phyloP scores from a whole-genome alignment of 2,888 invertebrate genomes.

The Poecilus cupreus region DNA sequence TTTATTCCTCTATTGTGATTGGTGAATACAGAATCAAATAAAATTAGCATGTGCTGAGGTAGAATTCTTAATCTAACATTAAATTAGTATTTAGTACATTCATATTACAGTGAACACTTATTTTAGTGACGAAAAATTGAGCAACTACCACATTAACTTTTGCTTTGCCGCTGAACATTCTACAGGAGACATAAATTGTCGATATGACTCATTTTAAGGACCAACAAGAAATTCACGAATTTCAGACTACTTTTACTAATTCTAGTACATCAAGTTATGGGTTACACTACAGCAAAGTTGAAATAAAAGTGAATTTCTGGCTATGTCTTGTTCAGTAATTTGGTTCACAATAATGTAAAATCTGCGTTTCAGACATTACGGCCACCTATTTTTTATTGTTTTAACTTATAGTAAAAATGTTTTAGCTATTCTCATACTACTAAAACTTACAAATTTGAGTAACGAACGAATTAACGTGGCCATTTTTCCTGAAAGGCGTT shows the following conservation, averaged over 20 bases:
- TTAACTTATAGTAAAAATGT: no score
- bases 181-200: constrained; percentile 18
- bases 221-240: constrained; percentile 37
- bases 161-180: background rate
- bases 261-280: background rate
- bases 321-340: background rate
- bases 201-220: constrained; percentile 27
- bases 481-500: background rate
- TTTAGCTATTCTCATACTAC: no score
- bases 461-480: no score
- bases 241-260: constrained; percentile 19
- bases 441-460: no score
- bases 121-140: constrained; percentile 47
- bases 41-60: constrained; percentile 50
- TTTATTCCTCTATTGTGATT: constrained; percentile 14
- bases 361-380: background rate
- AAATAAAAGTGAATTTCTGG: constrained; percentile 44
- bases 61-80: constrained; percentile 49
- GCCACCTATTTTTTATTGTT: no score
- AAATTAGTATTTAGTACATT: constrained; percentile 37
- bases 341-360: constrained; percentile 2
- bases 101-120: constrained; percentile 51
- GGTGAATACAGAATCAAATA: constrained; percentile 6
- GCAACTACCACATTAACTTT: constrained; percentile 47
- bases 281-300: constrained; percentile 31